Conservation (phyloP, 30 jellyfish, hydroid and myxozoan species). For the Aurelia sp. region DNA sequence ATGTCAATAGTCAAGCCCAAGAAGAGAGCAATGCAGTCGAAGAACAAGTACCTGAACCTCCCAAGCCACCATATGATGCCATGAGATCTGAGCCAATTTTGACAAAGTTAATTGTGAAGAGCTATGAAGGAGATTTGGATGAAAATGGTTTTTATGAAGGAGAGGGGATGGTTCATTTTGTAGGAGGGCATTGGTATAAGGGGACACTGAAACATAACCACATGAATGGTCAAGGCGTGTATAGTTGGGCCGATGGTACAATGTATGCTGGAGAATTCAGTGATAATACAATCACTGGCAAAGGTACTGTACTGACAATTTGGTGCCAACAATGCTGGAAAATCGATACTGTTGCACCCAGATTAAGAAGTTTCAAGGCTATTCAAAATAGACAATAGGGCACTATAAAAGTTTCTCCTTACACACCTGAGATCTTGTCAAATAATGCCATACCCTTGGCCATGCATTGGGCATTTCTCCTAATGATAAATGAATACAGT, state of each 20-base stretch:
- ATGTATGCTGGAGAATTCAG: constrained; percentile 80
- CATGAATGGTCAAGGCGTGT: constrained; percentile 94
- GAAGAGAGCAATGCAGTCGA: constrained; percentile 9
- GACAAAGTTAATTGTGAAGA: constrained; percentile 58
- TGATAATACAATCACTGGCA: constrained; percentile 73
- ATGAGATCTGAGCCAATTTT: constrained; percentile 86
- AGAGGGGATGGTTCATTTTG: constrained; percentile 50
- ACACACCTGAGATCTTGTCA: too few relatives aligned
- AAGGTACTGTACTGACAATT: constrained; percentile 58
- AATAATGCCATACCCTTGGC: too few relatives aligned
- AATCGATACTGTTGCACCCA: too few relatives aligned
- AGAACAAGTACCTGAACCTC: constrained; percentile 10
- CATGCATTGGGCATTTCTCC: too few relatives aligned
- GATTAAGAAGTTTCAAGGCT: too few relatives aligned
- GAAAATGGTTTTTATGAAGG: constrained; percentile 59
- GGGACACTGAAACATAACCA: constrained; percentile 74
- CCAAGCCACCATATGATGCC: constrained; percentile 61
- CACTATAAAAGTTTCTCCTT: too few relatives aligned
- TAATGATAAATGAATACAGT: too few relatives aligned
- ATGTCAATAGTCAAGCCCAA: neutral
- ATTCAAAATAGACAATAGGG: too few relatives aligned
- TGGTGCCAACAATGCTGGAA: too few relatives aligned
- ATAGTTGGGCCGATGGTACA: constrained; percentile 88
- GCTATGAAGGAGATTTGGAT: constrained; percentile 77
- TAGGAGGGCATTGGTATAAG: constrained; percentile 73